Conservation (phyloP, 2,113 vertebrate genomes). For the human (Homo sapiens) region GRCh38 chr3:18368501-18369000, state of each 20-base stretch:
- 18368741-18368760: constrained; percentile 41
- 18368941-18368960: not conserved
- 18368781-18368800: constrained; percentile 32
- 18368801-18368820: not conserved
- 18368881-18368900: not conserved
- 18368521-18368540: not conserved
- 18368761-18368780: not conserved
- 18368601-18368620: not conserved
- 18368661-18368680: not conserved
- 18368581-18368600: not conserved
- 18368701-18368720: constrained; percentile 48
- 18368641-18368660: not conserved
- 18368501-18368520: not conserved
- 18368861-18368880: not conserved
- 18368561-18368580: not conserved
- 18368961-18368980: not conserved
- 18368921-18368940: not conserved
- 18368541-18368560: not conserved
- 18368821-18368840: not conserved
- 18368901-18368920: not conserved
- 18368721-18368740: not conserved
- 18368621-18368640: not conserved
- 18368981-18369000: not conserved
- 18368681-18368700: constrained; percentile 4
- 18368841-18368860: not conserved